A percentile compares a stretch with the other conserved stretches of the same genome.
These are phyloP conservation scores for Columba guinea DNA, from an alignment of 2,797 vertebrate species.

Conservation along the genomic window DNA sequence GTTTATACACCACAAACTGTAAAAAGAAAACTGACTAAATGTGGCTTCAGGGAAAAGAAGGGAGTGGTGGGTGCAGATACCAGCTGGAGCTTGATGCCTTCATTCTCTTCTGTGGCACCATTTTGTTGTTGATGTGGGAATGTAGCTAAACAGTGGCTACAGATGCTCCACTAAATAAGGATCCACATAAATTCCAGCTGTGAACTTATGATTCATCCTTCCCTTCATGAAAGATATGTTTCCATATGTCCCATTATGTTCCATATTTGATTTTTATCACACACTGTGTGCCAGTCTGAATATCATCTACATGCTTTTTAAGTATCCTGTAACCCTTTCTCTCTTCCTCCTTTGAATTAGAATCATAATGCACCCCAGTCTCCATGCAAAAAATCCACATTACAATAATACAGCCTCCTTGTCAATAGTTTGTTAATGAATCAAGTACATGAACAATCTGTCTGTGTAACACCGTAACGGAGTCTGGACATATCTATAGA, in stretches of 20 bases:
- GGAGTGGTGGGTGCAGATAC: constrained; percentile 47
- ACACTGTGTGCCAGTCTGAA: constrained; percentile 40
- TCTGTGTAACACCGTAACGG: neutral
- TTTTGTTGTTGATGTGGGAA: constrained; percentile 71
- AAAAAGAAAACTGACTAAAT: constrained; percentile 55
- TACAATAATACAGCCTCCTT: neutral
- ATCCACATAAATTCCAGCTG: constrained; percentile 70
- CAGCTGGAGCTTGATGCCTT: constrained; percentile 65
- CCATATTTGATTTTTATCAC: constrained; percentile 68
- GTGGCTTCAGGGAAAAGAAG: constrained; percentile 47
- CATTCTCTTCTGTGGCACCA: constrained; percentile 64
- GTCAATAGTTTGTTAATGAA: constrained; percentile 10
- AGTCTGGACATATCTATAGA: neutral
- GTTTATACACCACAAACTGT: constrained; percentile 55
- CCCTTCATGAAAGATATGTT: constrained; percentile 56
- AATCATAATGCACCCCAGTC: neutral
- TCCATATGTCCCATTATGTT: constrained; percentile 68
- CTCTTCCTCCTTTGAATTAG: neutral
- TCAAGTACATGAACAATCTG: neutral
- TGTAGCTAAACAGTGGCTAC: constrained; percentile 69
- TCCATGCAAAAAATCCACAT: neutral
- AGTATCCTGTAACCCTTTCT: constrained; percentile 15
- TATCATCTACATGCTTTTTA: neutral
- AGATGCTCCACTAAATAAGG: constrained; percentile 66
- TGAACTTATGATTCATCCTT: constrained; percentile 68